phyloP scores from a whole-genome alignment of 2,113 vertebrate genomes.

The Sciurus niger region DNA sequence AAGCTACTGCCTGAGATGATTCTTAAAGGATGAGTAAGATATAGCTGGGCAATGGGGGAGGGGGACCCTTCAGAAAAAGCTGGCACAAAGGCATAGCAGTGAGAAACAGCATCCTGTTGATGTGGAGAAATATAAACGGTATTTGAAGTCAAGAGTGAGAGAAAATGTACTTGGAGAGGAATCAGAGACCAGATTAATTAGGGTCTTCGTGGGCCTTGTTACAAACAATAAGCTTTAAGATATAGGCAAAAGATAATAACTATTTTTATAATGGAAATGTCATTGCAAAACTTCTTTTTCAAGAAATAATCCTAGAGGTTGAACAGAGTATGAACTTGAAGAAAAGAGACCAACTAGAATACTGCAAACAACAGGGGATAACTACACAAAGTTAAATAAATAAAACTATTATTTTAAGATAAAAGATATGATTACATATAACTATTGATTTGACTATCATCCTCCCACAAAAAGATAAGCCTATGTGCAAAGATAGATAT shows the following conservation, averaged over 20 bases:
- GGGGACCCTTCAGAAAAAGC: background rate
- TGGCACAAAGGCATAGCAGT: background rate
- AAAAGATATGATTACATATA: background rate
- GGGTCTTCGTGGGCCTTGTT: background rate
- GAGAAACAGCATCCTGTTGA: background rate
- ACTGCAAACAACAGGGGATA: background rate
- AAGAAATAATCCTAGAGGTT: background rate
- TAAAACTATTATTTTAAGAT: background rate
- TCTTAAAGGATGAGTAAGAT: background rate
- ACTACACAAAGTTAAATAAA: background rate
- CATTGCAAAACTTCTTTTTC: background rate
- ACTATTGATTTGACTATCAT: background rate
- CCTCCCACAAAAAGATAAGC: background rate
- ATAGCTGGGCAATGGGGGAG: background rate
- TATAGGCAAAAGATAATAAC: background rate
- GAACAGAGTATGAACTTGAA: background rate
- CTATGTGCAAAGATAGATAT: background rate
- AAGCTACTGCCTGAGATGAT: background rate
- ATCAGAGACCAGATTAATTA: background rate
- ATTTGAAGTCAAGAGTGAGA: background rate
- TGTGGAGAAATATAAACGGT: background rate
- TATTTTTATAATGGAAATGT: background rate
- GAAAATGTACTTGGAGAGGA: background rate
- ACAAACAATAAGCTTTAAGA: background rate
- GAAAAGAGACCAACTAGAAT: background rate